Evolutionary conservation across 2,113 vertebrate genomes (phyloP).

Genomic region (Caranx melampygus): DNA sequence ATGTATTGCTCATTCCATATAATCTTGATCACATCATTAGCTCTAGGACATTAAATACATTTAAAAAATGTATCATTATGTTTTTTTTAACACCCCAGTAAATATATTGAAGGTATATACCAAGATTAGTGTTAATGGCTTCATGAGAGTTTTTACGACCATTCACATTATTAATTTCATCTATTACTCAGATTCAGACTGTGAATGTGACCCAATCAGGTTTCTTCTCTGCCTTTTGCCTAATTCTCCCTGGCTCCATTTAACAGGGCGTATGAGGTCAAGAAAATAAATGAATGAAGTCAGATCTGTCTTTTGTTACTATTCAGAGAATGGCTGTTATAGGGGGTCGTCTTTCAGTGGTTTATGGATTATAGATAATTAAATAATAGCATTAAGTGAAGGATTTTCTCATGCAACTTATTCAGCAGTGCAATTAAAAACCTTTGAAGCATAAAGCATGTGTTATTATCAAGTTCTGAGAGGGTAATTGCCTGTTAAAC

Average conservation of each 20-base stretch:
- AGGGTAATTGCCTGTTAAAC: neutral
- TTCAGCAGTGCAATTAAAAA: neutral
- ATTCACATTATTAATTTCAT: neutral
- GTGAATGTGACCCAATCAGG: neutral
- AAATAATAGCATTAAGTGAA: neutral
- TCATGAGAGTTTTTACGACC: neutral
- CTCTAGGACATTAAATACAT: too few species aligned
- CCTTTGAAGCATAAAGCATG: neutral
- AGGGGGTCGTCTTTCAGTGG: neutral
- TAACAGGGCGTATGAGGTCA: neutral
- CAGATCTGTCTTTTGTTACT: neutral
- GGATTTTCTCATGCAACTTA: neutral
- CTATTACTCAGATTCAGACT: neutral
- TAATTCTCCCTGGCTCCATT: neutral
- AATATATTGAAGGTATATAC: neutral
- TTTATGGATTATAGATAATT: slow-evolving; percentile 1
- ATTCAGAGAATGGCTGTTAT: neutral
- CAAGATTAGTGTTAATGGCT: neutral
- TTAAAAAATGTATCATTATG: too few species aligned
- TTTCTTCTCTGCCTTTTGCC: neutral
- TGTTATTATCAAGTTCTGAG: neutral
- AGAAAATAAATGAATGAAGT: neutral
- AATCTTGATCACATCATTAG: neutral
- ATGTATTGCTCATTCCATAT: neutral
- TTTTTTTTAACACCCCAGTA: neutral